Base-by-base conservation (phyloP, 2,888 invertebrate species). In the Branchipolynoe longqiensis region DNA sequence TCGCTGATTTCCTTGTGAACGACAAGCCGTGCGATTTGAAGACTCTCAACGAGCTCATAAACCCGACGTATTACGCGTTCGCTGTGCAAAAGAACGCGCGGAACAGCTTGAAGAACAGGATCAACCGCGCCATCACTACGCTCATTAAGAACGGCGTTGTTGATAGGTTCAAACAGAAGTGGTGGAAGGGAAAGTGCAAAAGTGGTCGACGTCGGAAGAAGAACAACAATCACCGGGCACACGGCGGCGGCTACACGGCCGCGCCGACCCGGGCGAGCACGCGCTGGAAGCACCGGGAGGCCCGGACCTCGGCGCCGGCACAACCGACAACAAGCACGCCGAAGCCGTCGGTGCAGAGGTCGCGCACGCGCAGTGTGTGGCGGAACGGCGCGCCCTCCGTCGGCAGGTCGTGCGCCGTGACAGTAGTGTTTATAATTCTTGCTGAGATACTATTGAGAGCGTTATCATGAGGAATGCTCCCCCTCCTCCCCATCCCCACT, bases 171-270 rank as follows among this genome's bases (percentile, higher is more conserved):
- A 18, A 22, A 33, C 74, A 48, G n/a, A 74, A 81, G 22, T 85
- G 85, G 85, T 85, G 85, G 85, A 74, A 74, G 33, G 85, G 85
- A 2, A 78, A 64, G 36, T 85, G 85, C 28, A 40, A 28, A 28
- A 78, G 33, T 25, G 54, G 78, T 0, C 28, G 22, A 48, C 41
- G 78, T n/a, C 28, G 28, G 48, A 78, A 54, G 54, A 69, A 69
- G 38, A 69, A 69, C 25, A 69, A 69, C n/a, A 33, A 69, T 33
- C 1, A 69, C 38, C 25, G 48, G 33, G 48, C 31, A 25, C 41
- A 48, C 28, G 78, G 54, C 1, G n/a, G n/a, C n/a, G n/a, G n/a
- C n/a, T n/a, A n/a, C n/a, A 18, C 14, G 28, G 28, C 78, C 1
- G 48, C 78, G 1, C 4, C 78, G 31, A 14, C 78, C 41, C 25